Evolutionary conservation across 2,113 vertebrate genomes (phyloP).

Genomic region (Petromus typicus): DNA sequence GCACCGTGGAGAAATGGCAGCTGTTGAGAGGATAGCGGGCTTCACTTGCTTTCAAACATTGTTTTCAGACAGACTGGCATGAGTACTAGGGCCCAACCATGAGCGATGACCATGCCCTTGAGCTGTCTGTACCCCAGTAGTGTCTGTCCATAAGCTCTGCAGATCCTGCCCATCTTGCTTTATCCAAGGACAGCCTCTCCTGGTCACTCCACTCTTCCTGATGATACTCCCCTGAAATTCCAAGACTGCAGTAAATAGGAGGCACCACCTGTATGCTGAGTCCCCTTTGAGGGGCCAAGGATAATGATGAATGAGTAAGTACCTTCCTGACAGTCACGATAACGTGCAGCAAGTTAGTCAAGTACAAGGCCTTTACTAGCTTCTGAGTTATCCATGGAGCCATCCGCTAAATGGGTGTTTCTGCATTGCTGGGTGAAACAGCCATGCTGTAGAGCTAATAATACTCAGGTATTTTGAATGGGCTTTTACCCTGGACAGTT

Average conservation of each 20-base stretch:
- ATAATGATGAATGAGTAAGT: not conserved
- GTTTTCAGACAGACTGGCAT: not conserved
- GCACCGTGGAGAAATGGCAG: not conserved
- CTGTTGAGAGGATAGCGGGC: not conserved
- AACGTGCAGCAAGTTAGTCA: not conserved
- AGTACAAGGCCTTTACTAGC: too few relatives aligned
- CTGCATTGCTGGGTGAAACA: not conserved
- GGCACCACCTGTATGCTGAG: not conserved
- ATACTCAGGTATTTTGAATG: not conserved
- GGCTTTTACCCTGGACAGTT: not conserved
- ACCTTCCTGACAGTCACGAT: not conserved
- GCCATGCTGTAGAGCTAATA: not conserved
- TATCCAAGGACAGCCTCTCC: not conserved
- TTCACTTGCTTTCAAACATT: not conserved
- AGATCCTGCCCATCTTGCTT: not conserved
- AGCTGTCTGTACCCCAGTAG: not conserved
- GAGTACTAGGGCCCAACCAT: not conserved
- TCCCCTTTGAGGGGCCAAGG: not conserved
- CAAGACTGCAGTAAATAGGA: not conserved
- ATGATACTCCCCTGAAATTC: not conserved
- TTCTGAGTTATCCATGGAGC: not conserved
- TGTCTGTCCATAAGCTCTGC: too few relatives aligned
- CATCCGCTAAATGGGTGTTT: not conserved
- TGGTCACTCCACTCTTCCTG: not conserved
- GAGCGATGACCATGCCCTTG: not conserved